Evolutionary conservation across 1,140 invertebrate genomes (phyloP), one percentile per base, ranked within the genome.

Genomic region (Eriocheir sinensis): DNA sequence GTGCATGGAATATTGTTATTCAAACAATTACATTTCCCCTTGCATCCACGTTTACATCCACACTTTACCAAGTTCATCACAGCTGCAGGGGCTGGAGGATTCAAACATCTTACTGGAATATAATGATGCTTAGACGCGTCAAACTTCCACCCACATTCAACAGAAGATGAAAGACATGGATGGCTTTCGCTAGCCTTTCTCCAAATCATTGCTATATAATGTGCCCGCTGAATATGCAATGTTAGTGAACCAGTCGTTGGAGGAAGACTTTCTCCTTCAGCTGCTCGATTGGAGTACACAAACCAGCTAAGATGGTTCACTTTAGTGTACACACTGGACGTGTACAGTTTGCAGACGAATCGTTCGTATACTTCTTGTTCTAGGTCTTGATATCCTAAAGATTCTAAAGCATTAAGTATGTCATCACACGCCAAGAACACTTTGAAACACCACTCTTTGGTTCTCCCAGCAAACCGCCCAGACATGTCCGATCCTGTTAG

Each of bases 401-500:
- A n/a, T n/a, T n/a, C 91, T 21, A 44, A 15, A 30, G 91, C 91
- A 40, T 93, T n/a, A 79, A 93, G 41, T 21, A 85, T 93, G 32
- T 53, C 41, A 83, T 93, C 80, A 41, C 81, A 93, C n/a, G 17
- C 21, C 91, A 85, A 30, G 41, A 93, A 93, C n/a, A 17, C 81
- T 34, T 93, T 93, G 91, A 93, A 93, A 40, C 91, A 93, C 44
- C 80, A 93, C 12, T 53, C 91, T 44, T 93, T 93, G 79, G 17
- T 93, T 53, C 91, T 93, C 27, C 91, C 91, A 85, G 91, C 91
- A 93, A 93, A 93, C 53, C 79, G 83, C 40, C 91, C 91, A 34
- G 38, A 85, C 91, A 83, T 93, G n/a, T 93, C 38, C 1, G 38
- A 48, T 9, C 91, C 91, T 81, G 91, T 92, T 15, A 92, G 32